Base-by-base conservation (phyloP, 1,140 invertebrate genomes). In the Heliconius nattereri region DNA sequence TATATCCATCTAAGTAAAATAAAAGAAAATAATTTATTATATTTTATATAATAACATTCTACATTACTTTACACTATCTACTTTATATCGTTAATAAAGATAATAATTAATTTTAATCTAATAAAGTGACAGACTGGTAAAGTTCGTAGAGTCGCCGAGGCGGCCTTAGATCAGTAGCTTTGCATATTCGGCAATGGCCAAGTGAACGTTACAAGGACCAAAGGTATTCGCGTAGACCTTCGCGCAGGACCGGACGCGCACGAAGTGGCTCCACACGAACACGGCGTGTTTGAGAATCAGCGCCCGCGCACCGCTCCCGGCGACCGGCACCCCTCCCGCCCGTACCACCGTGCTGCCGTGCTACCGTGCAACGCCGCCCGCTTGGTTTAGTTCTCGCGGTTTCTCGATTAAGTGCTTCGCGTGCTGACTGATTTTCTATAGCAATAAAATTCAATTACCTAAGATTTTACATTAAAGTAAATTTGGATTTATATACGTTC, bases 391-490 rank as follows among this genome's bases (percentile, higher is more conserved):
- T 92, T 93, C 93, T 93, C 90, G 93, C 93, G 92, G 91, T 93
- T 95, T 95, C 94, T 95, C 94, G 92, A 95, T 95, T 94, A 94
- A 93, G 94, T 95, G 94, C 94, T 95, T 95, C 91, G 94, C 94
- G 94, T 95, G 94, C 94, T 95, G 94, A 95, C 94, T 95, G 94
- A 95, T 95, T 95, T 95, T 95, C 94, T 95, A 95, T 95, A 95
- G 94, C 94, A 95, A 95, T 95, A 95, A 95, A 95, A 95, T 94
- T 95, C 94, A 95, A 95, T 95, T 95, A 95, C 94, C 94, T 95
- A 95, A 94, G 94, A 94, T 94, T 94, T 95, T 94, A 95, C 94
- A 95, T 95, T 94, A 94, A 94, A 94, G 89, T 95, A 93, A 94
- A 94, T 94, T 94, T 94, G 92, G 91, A 94, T 93, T 94, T 94